phyloP scores from a whole-genome alignment of 1,140 invertebrate species.

The Rhopalosiphum padi region DNA sequence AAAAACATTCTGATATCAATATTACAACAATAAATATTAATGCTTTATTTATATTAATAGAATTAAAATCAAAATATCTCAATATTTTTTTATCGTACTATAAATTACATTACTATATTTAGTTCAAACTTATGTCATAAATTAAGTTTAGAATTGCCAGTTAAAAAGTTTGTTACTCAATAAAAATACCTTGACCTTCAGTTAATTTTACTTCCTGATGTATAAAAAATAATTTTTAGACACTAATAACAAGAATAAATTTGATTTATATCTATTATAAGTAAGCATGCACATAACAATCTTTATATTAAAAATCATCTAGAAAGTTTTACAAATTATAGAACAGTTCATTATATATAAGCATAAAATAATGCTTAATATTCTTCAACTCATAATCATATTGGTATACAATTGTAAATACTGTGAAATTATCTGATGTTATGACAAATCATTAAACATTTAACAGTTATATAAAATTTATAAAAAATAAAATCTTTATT shows the following conservation, averaged over 20 bases:
- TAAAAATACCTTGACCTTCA: slow-evolving; percentile 30
- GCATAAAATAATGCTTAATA: background rate
- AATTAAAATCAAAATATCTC: background rate
- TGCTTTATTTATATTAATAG: background rate
- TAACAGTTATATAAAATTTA: background rate
- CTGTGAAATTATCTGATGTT: background rate
- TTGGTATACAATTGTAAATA: background rate
- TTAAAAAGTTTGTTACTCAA: background rate
- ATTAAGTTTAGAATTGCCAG: slow-evolving; percentile 16
- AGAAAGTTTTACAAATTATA: background rate
- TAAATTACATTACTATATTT: background rate
- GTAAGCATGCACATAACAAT: background rate
- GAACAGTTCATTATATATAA: background rate
- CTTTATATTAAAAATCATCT: background rate
- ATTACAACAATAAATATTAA: background rate
- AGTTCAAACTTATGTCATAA: background rate
- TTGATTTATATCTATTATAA: background rate
- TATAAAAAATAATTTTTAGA: background rate
- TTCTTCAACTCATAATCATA: background rate
- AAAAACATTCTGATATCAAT: background rate
- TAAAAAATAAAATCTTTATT: background rate
- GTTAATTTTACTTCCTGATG: slow-evolving; percentile 22
- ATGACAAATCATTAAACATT: background rate
- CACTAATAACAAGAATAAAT: background rate
- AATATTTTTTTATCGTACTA: background rate